These are phyloP conservation scores for Eupithecia abbreviata DNA, from an alignment of 2,888 invertebrate species.

Conservation along the genomic window DNA sequence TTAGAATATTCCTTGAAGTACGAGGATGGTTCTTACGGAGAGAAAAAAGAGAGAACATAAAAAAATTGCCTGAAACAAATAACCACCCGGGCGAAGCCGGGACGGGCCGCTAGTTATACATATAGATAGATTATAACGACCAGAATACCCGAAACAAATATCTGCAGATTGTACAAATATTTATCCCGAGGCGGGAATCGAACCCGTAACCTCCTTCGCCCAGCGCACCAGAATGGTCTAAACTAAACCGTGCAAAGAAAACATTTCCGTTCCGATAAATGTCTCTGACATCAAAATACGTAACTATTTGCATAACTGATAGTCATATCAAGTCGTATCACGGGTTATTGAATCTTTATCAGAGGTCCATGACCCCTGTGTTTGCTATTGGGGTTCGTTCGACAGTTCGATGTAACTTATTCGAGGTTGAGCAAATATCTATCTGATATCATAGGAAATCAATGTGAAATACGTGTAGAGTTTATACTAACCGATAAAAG, in stretches of 20 bases:
- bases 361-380: slow-evolving; percentile 59
- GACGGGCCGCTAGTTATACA: no score
- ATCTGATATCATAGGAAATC: slow-evolving; percentile 7
- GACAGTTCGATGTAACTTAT: slow-evolving; percentile 40
- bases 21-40: no score
- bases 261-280: slow-evolving; percentile 39
- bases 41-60: no score
- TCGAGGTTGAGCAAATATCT: slow-evolving; percentile 44
- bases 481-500: neutral
- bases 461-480: neutral
- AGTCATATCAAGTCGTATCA: slow-evolving; percentile 32
- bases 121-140: no score
- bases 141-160: no score
- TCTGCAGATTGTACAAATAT: no score
- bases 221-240: no score
- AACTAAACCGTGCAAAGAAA: neutral
- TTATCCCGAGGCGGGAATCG: no score
- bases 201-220: no score
- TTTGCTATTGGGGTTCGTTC: slow-evolving; percentile 52
- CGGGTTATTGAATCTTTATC: slow-evolving; percentile 80
- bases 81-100: no score
- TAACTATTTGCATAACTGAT: slow-evolving; percentile 62
- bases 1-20: no score
- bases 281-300: slow-evolving; percentile 35
- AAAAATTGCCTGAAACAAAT: no score